Evolutionary conservation across 2,113 vertebrate species (phyloP).

Genomic region (Mirounga angustirostris): DNA sequence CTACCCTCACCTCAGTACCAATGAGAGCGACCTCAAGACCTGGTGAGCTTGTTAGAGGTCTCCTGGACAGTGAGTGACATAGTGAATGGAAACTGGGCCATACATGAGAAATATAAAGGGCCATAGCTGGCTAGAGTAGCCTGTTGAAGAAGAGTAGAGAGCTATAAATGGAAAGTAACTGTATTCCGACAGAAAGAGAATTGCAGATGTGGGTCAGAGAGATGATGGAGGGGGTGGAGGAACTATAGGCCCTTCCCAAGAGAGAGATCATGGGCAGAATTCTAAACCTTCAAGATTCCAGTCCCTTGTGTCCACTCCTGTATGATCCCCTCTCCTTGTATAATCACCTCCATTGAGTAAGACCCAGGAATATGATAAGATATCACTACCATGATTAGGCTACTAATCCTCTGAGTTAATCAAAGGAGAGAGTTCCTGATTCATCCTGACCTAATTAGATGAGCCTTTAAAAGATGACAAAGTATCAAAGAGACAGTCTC

Average conservation of each 20-base stretch:
- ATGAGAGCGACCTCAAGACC: neutral
- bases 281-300: neutral
- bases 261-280: neutral
- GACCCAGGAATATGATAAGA: neutral
- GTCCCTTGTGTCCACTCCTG: fast-evolving
- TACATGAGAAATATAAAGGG: neutral
- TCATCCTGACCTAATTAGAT: neutral
- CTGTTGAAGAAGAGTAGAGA: neutral
- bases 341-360: neutral
- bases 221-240: neutral
- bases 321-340: neutral
- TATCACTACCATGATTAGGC: neutral
- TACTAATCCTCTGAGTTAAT: constrained; percentile 7
- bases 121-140: neutral
- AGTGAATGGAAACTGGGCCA: constrained; percentile 14
- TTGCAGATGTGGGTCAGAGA: neutral
- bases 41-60: neutral
- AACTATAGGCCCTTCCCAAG: neutral
- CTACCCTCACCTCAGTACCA: neutral
- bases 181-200: neutral
- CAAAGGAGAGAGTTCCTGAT: constrained; percentile 15
- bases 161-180: neutral
- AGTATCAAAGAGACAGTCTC: neutral
- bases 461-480: constrained; percentile 35
- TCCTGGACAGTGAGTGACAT: neutral